Percentiles rank a stretch among this genome's conserved stretches.
Evolutionary conservation across 2,888 invertebrate genomes (phyloP).

Genomic region (Pristionchus fissidentatus): DNA sequence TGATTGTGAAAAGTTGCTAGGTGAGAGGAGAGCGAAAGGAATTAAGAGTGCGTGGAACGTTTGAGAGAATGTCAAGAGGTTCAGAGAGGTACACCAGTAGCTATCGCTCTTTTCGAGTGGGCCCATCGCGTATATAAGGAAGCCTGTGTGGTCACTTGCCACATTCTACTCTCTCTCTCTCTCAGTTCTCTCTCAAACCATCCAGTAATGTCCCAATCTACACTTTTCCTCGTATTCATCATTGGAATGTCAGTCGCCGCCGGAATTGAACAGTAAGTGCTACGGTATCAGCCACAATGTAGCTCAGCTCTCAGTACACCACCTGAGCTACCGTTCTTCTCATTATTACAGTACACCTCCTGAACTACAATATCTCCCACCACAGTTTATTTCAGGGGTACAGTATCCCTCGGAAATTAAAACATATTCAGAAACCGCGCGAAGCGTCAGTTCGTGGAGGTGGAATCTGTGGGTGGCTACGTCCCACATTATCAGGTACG

Average conservation of each 20-base stretch:
- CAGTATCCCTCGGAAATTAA: too few species aligned
- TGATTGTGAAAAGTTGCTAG: too few species aligned
- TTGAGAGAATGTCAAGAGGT: too few species aligned
- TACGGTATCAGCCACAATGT: too few species aligned
- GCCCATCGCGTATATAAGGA: conserved; percentile 19
- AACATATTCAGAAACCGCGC: conserved; percentile 2
- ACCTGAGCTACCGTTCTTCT: too few species aligned
- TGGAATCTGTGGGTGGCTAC: background rate
- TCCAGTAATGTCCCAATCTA: background rate
- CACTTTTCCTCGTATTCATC: background rate
- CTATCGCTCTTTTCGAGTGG: conserved; percentile 31
- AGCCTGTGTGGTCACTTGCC: background rate
- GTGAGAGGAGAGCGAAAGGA: conserved; percentile 6
- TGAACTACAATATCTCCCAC: too few species aligned
- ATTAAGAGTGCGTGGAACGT: too few species aligned
- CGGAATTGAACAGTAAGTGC: background rate
- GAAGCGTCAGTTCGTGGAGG: conserved; percentile 40
- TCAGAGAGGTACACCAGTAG: conserved; percentile 1
- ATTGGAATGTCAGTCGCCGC: background rate
- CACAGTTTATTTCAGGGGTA: too few species aligned
- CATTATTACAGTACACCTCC: too few species aligned
- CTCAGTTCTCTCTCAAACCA: too few species aligned
- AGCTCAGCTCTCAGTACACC: too few species aligned
- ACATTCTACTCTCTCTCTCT: background rate
- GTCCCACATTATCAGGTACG: background rate